Percentiles rank a stretch among this genome's conserved stretches.
Conservation (phyloP, 2,113 vertebrate species). For the Mormyrus lacerda region DNA sequence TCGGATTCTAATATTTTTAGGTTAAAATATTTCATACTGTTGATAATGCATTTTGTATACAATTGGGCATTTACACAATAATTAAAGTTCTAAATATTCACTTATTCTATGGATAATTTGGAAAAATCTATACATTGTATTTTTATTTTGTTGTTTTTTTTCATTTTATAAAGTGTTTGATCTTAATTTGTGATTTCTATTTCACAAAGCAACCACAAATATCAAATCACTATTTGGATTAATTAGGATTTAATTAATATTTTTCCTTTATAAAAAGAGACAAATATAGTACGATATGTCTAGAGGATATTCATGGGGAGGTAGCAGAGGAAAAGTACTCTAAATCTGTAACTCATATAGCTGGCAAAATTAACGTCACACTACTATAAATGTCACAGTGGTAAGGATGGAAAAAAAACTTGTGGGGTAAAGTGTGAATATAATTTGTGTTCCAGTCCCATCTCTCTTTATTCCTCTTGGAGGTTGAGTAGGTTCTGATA, state of each 20-base stretch:
- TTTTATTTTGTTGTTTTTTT: background rate
- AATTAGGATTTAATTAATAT: background rate
- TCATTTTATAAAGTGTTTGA: background rate
- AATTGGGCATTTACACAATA: background rate
- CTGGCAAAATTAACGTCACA: constrained; percentile 2
- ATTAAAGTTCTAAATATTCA: background rate
- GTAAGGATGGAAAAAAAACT: background rate
- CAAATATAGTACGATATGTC: constrained; percentile 16
- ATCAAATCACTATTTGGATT: background rate
- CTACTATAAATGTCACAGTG: background rate
- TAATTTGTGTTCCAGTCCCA: background rate
- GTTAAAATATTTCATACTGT: background rate
- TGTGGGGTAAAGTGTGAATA: background rate
- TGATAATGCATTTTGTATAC: background rate
- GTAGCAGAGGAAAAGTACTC: constrained; percentile 38
- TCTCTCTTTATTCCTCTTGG: background rate
- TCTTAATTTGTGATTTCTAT: background rate
- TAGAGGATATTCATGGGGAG: constrained; percentile 25
- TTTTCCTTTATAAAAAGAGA: background rate
- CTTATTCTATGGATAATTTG: background rate
- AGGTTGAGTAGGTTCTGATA: constrained; percentile 23
- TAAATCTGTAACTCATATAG: constrained; percentile 45
- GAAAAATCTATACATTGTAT: background rate
- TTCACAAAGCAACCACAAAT: background rate
- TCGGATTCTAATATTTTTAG: background rate